A percentile compares a stretch with the other conserved stretches of the same genome.
Evolutionary conservation across 2,797 vertebrate species (phyloP).

Genomic region (Nannoperca obscura): DNA sequence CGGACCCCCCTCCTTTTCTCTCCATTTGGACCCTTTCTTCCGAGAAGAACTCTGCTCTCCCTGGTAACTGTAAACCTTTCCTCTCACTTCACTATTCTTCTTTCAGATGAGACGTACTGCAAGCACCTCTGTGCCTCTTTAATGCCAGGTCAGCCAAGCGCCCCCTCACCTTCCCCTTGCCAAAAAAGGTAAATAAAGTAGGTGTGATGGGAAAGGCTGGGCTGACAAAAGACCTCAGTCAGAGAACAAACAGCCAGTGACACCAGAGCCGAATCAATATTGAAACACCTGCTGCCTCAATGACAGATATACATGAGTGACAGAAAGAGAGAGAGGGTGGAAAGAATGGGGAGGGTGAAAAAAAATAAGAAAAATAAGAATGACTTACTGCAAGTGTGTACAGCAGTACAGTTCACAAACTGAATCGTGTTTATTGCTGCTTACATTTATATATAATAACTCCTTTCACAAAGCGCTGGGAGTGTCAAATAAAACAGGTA

Average conservation of each 20-base stretch:
- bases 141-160: constrained; percentile 4
- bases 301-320: constrained; percentile 54
- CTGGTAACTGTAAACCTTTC: constrained; percentile 28
- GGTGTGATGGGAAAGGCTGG: constrained; percentile 12
- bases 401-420: background rate
- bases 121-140: background rate
- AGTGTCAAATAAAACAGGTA: background rate
- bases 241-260: constrained; percentile 70
- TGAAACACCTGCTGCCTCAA: constrained; percentile 77
- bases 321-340: background rate
- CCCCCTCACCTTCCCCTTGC: constrained; percentile 32
- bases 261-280: constrained; percentile 76
- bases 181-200: constrained; percentile 59
- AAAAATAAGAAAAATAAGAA: background rate
- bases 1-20: constrained; percentile 17
- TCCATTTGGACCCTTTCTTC: constrained; percentile 3
- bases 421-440: background rate
- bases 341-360: background rate
- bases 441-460: background rate
- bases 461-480: background rate
- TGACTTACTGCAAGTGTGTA: background rate
- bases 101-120: constrained; percentile 21
- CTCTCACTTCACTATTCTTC: background rate
- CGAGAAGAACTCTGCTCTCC: constrained; percentile 31
- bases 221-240: constrained; percentile 43